phyloP scores from a whole-genome alignment of 2,888 invertebrate genomes.

The Sinopyrophorus schimmeli region DNA sequence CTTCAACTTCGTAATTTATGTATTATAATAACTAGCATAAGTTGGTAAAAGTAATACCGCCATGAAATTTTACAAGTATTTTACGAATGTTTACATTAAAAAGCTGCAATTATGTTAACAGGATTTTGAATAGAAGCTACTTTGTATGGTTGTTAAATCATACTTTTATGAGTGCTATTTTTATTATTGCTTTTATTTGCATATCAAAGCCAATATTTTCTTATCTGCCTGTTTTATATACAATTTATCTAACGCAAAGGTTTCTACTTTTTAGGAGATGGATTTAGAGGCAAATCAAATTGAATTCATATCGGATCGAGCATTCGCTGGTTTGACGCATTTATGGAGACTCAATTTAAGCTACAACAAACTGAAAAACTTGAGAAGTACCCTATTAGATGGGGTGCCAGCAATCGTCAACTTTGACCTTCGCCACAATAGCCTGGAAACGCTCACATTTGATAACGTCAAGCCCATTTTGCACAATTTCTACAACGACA shows the following conservation, averaged over 20 bases:
- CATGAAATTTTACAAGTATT: not conserved
- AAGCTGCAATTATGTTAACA: not conserved
- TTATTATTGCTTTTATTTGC: conserved; percentile 6
- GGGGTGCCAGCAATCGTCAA: conserved; percentile 73
- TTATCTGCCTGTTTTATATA: conserved; percentile 7
- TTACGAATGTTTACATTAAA: not conserved
- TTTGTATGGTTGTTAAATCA: no score
- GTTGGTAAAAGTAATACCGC: no score
- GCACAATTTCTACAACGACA: conserved; percentile 74
- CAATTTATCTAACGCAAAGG: conserved; percentile 3
- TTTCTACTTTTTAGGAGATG: conserved; percentile 45
- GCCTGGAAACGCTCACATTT: conserved; percentile 74
- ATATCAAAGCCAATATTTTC: conserved; percentile 5
- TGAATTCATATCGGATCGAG: conserved; percentile 73
- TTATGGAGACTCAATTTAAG: conserved; percentile 73
- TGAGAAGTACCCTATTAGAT: conserved; percentile 72
- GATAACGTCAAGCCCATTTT: conserved; percentile 78
- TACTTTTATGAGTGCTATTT: not conserved
- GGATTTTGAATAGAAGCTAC: not conserved
- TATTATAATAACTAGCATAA: no score
- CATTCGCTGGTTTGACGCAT: conserved; percentile 75
- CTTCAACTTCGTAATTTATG: no score
- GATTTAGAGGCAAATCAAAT: conserved; percentile 55
- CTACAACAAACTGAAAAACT: conserved; percentile 73
- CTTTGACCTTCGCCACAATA: conserved; percentile 77